Evolutionary conservation across 2,797 vertebrate species (phyloP).

Genomic region (Cuniculus paca): DNA sequence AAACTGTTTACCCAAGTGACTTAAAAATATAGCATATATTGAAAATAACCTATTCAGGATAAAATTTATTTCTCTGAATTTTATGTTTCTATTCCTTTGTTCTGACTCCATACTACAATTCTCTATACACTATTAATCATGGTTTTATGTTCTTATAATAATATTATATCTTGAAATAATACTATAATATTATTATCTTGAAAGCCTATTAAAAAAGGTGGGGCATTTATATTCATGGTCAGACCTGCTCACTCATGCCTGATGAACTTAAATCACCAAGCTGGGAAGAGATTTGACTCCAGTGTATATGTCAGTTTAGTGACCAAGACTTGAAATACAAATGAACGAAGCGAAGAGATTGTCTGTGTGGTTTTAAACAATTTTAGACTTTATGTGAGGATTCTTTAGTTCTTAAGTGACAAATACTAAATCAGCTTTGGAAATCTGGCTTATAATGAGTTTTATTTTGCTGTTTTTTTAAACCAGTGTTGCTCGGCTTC

Average conservation of each 20-base stretch:
- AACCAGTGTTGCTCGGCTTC: background rate
- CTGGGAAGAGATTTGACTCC: background rate
- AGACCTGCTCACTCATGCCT: background rate
- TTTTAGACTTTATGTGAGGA: background rate
- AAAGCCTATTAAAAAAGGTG: background rate
- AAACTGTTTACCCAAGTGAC: too few relatives aligned
- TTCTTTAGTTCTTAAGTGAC: background rate
- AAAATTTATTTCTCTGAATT: background rate
- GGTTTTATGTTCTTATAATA: background rate
- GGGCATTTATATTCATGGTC: background rate
- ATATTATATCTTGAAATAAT: conserved; percentile 30
- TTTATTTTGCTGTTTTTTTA: conserved; percentile 19
- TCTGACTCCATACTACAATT: background rate
- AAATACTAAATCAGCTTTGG: background rate
- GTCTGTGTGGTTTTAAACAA: background rate
- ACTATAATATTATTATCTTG: conserved; percentile 1
- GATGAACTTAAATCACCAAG: background rate
- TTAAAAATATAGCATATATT: background rate
- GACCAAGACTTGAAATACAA: background rate
- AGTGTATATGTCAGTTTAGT: background rate
- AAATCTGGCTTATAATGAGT: background rate
- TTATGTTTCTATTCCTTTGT: background rate
- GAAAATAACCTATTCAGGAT: background rate
- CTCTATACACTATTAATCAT: background rate
- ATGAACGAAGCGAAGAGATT: background rate